Conservation (phyloP, 2,797 vertebrate species). For the Leucoraja ocellata region DNA sequence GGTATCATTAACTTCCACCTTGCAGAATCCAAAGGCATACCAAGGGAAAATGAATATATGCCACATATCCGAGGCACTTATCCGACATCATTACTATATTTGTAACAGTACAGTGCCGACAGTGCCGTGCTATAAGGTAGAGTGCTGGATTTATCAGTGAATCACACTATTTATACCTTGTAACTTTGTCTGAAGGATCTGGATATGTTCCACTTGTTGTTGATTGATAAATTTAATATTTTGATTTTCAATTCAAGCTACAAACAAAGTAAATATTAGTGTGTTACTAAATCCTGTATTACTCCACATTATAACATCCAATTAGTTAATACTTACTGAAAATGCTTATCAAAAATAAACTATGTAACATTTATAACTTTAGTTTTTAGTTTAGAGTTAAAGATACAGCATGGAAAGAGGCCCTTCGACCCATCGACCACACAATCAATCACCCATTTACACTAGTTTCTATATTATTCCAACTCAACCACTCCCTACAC, state of each 20-base stretch:
- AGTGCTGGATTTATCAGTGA: neutral
- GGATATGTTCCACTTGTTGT: constrained; percentile 77
- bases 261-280: constrained; percentile 36
- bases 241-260: constrained; percentile 89
- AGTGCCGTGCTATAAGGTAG: too few relatives aligned
- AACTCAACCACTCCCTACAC: too few relatives aligned
- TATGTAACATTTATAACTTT: neutral
- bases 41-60: neutral
- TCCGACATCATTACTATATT: neutral
- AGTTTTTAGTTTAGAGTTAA: neutral
- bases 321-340: neutral
- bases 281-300: neutral
- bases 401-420: too few relatives aligned
- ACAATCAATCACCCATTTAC: too few relatives aligned
- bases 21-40: neutral
- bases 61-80: neutral
- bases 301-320: neutral
- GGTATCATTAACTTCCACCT: neutral
- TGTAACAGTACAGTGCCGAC: neutral
- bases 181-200: constrained; percentile 72
- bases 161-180: constrained; percentile 60
- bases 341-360: neutral
- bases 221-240: constrained; percentile 80
- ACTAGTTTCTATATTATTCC: too few relatives aligned
- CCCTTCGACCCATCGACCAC: too few relatives aligned